A percentile compares a stretch with the other conserved stretches of the same genome.
phyloP scores from a whole-genome alignment of 2,888 invertebrate species.

The Perithous albicinctus region DNA sequence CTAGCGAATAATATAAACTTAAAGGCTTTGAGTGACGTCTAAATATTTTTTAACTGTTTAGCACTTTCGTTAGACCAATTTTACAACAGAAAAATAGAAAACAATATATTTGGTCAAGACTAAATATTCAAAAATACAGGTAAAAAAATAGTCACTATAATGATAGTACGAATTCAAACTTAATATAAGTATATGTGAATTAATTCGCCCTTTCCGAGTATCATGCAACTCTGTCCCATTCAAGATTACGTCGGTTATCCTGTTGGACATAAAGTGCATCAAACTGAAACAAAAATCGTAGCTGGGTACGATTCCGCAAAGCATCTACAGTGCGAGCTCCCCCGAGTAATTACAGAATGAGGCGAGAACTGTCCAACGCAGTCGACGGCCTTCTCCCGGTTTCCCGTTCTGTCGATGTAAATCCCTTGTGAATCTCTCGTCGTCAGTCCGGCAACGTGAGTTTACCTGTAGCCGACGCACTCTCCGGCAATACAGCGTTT shows the following conservation, averaged over 20 bases:
- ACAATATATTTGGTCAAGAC: too few species aligned
- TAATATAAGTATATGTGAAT: too few species aligned
- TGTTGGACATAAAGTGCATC: not conserved
- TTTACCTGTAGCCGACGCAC: conserved; percentile 50
- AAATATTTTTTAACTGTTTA: too few species aligned
- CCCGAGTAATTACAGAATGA: conserved; percentile 42
- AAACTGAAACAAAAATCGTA: conserved; percentile 3
- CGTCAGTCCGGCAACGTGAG: conserved; percentile 18
- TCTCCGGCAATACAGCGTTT: conserved; percentile 11
- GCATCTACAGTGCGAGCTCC: conserved; percentile 1
- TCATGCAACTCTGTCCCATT: too few species aligned
- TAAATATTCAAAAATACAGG: too few species aligned
- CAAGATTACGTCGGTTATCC: not conserved
- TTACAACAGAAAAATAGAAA: too few species aligned
- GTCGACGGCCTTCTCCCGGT: conserved; percentile 24
- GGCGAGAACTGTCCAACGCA: conserved; percentile 49
- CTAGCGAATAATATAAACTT: too few species aligned
- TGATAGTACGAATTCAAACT: too few species aligned
- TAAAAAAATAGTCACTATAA: too few species aligned
- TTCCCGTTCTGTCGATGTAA: conserved; percentile 50
- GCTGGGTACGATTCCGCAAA: not conserved
- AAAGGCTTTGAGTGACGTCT: too few species aligned
- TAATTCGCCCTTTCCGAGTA: too few species aligned
- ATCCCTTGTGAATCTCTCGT: conserved; percentile 36
- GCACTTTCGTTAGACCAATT: too few species aligned